Conservation (phyloP, 1,140 invertebrate genomes). For the Zaprionus kolodkinae region DNA sequence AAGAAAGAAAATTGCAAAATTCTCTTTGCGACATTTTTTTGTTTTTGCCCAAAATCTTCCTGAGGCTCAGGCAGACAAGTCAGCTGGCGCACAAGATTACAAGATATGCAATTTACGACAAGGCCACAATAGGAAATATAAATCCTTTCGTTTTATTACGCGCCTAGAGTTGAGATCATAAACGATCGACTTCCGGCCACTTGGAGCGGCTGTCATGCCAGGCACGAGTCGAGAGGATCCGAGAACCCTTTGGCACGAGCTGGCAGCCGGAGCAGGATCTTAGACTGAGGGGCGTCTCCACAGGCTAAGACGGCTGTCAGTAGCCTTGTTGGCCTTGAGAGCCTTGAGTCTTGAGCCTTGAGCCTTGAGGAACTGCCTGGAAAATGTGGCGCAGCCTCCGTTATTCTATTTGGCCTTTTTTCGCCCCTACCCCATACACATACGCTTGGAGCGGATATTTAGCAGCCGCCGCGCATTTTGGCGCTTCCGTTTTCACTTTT, state of each 20-base stretch:
- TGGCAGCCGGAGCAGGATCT: not conserved
- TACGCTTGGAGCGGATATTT: constrained; percentile 49
- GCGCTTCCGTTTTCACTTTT: constrained; percentile 78
- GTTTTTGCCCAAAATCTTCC: constrained; percentile 50
- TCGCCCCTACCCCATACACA: constrained; percentile 14
- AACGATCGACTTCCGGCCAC: constrained; percentile 64
- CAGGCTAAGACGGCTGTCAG: not conserved
- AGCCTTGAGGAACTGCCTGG: not conserved
- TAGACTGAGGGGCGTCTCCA: not conserved
- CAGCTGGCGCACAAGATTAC: constrained; percentile 69
- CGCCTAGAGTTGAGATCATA: constrained; percentile 36
- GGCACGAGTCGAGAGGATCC: constrained; percentile 50
- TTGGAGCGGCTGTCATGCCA: constrained; percentile 36
- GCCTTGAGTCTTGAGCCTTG: too few relatives aligned
- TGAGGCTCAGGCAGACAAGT: constrained; percentile 39
- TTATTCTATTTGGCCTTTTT: constrained; percentile 59
- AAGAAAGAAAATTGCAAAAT: constrained; percentile 61
- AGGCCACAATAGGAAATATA: constrained; percentile 77
- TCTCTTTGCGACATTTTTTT: constrained; percentile 48
- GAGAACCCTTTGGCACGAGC: constrained; percentile 50
- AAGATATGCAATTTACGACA: constrained; percentile 70
- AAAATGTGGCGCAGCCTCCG: constrained; percentile 37
- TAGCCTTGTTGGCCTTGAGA: not conserved
- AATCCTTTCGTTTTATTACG: constrained; percentile 82
- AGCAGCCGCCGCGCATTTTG: constrained; percentile 61